phyloP scores from a whole-genome alignment of 64 coral and sea anemone genomes.

The Stylophora pistillata region DNA sequence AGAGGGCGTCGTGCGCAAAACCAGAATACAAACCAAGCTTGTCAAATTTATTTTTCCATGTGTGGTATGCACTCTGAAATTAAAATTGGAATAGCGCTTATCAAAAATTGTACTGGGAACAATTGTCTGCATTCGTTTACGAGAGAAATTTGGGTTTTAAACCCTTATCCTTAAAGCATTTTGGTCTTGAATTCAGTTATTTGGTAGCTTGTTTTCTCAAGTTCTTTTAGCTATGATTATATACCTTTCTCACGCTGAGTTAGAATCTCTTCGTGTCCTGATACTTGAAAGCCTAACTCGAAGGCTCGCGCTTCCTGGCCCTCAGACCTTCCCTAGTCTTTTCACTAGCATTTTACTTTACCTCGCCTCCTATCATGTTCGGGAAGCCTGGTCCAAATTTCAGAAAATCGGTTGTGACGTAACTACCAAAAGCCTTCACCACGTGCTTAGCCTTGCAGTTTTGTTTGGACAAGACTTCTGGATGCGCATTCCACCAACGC shows the following conservation, averaged over 20 bases:
- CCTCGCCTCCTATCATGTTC: constrained; percentile 1
- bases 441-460: constrained; percentile 44
- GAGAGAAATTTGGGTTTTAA: too few relatives aligned
- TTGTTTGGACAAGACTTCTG: not conserved
- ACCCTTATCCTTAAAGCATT: too few relatives aligned
- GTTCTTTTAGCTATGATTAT: too few relatives aligned
- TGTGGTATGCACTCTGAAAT: constrained; percentile 13
- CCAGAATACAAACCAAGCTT: constrained; percentile 60
- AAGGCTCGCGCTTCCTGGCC: not conserved
- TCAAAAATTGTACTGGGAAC: too few relatives aligned
- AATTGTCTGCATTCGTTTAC: too few relatives aligned
- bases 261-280: too few relatives aligned
- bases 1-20: constrained; percentile 51
- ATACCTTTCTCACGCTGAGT: too few relatives aligned
- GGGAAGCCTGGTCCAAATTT: not conserved
- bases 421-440: constrained; percentile 45
- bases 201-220: too few relatives aligned
- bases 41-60: constrained; percentile 45
- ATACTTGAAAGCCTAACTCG: too few relatives aligned
- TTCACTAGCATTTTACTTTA: not conserved
- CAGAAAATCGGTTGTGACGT: constrained; percentile 33
- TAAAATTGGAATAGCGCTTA: not conserved
- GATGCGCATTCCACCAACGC: constrained; percentile 45
- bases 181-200: too few relatives aligned
- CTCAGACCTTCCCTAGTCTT: not conserved